Evolutionary conservation across 2,888 invertebrate genomes (phyloP), one percentile per base, ranked within the genome.

Genomic region (Heliconius cydno): DNA sequence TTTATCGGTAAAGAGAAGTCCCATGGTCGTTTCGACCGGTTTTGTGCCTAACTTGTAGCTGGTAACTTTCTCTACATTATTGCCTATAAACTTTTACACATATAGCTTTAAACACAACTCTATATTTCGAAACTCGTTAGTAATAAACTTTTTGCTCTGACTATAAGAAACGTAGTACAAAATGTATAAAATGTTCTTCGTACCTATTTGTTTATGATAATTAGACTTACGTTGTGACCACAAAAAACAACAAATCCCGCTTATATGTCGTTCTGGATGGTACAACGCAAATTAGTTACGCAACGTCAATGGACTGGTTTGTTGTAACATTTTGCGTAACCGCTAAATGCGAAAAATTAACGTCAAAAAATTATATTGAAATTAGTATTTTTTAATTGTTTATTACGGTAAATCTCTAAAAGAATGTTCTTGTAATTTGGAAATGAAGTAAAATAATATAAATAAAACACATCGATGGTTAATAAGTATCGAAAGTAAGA

Each of bases 21-120:
- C 90, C 88, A 89, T 89, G 89, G 86, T 85, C 79, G 85, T 82
- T 82, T 67, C 78, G 90, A 92, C 92, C 92, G 91, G 93, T 92
- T 92, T 60, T 82, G 81, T 85, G 87, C 86, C 87, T 88, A 88
- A 89, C 89, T 87, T 89, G 77, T 70, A 78, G 70, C 72, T 70
- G 85, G 86, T 87, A 89, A 92, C 93, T 93, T 93, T 92, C 92
- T 89, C 90, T 82, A 87, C 81, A 84, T 87, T 88, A 86, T 87
- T 84, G 85, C 88, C 84, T 88, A 81, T 84, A 88, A 82, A 66
- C 75, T 82, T 88, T 87, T 84, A 75, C 82, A 84, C 81, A 84
- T 76, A 66, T 28, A 71, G n/a, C 41, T 75, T 57, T 34, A 73
- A 57, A 34, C 57, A 73, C 73, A 52, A 34, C n/a, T 60, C 12